Evolutionary conservation across 2,888 invertebrate species (phyloP).

Genomic region (Campopleginae sp.): DNA sequence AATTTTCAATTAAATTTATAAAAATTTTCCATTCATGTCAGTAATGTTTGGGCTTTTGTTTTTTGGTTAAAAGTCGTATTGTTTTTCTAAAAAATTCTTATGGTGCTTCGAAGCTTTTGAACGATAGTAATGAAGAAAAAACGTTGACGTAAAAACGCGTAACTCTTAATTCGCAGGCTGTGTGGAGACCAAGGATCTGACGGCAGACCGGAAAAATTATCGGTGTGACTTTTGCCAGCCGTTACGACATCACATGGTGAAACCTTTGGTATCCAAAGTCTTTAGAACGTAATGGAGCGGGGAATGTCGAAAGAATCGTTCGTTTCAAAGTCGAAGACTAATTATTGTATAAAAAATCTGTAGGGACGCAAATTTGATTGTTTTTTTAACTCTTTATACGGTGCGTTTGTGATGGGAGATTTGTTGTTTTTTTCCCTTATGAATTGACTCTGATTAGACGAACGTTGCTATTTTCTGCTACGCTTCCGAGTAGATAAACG

Average conservation of each 20-base stretch:
- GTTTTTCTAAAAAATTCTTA: neutral
- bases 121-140: neutral
- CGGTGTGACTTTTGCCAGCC: slow-evolving; percentile 81
- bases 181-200: slow-evolving; percentile 82
- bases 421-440: slow-evolving; percentile 39
- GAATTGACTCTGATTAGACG: slow-evolving; percentile 18
- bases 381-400: slow-evolving; percentile 52
- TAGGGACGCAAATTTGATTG: slow-evolving; percentile 4
- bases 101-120: neutral
- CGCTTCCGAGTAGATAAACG: slow-evolving; percentile 31
- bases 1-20: neutral
- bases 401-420: slow-evolving; percentile 14
- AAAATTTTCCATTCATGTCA: neutral
- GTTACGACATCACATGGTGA: slow-evolving; percentile 77
- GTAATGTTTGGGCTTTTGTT: neutral
- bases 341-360: slow-evolving; percentile 61
- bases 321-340: slow-evolving; percentile 67
- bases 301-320: slow-evolving; percentile 39
- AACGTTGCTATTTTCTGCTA: slow-evolving; percentile 29
- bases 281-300: slow-evolving; percentile 74
- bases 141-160: slow-evolving; percentile 6
- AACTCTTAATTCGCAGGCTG: slow-evolving; percentile 76
- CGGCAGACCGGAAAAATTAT: slow-evolving; percentile 81
- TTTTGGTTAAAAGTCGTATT: neutral
- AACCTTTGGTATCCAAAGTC: slow-evolving; percentile 79